Evolutionary conservation across 2,113 vertebrate species (phyloP).

Genomic region (Cricetomys ansorgei): DNA sequence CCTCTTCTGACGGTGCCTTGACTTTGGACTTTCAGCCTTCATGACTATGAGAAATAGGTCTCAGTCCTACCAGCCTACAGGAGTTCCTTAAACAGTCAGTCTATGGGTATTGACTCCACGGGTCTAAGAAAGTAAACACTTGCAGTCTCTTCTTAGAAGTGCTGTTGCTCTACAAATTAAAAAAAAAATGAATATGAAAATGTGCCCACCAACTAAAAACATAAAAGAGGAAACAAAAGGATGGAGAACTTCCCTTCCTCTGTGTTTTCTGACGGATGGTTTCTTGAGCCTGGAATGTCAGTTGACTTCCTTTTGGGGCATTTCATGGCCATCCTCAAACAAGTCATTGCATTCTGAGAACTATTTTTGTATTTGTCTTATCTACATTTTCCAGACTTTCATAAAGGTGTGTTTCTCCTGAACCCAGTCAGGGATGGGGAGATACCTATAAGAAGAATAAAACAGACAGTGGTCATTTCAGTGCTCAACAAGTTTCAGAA

Average conservation of each 20-base stretch:
- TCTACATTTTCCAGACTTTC: neutral
- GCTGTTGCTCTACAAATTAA: neutral
- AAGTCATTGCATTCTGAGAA: neutral
- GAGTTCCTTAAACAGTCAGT: rapidly evolving
- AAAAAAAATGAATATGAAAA: neutral
- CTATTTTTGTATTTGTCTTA: neutral
- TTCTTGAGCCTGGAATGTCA: neutral
- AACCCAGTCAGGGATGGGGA: neutral
- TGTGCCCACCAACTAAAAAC: neutral
- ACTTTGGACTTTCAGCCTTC: neutral
- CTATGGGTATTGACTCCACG: rapidly evolving
- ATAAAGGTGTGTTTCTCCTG: neutral
- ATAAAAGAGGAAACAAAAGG: neutral
- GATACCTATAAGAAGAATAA: neutral
- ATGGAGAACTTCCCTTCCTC: too few relatives aligned
- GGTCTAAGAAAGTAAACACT: neutral
- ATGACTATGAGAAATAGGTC: rapidly evolving
- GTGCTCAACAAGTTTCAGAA: too few relatives aligned
- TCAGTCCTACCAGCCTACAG: neutral
- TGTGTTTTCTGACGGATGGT: neutral
- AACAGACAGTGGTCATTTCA: neutral
- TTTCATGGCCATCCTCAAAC: rapidly evolving
- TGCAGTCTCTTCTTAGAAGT: neutral
- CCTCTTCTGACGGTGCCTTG: too few relatives aligned
- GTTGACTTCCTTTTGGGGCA: rapidly evolving